A percentile compares a stretch with the other conserved stretches of the same genome.
phyloP scores from a whole-genome alignment of 2,797 vertebrate species.

The Myotis myotis region DNA sequence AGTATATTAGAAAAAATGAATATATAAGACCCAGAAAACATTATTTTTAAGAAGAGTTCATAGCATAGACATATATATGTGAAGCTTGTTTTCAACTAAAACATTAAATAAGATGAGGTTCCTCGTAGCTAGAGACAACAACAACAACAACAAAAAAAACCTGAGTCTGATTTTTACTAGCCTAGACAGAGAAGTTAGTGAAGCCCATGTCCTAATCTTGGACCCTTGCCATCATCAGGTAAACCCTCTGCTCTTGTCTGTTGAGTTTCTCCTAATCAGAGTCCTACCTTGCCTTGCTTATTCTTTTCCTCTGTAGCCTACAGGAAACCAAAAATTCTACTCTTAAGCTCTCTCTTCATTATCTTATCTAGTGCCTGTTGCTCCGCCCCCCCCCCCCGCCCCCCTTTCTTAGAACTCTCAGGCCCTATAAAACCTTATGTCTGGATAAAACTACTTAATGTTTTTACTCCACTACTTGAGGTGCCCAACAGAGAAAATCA shows the following conservation, averaged over 20 bases:
- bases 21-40: constrained; percentile 77
- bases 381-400: neutral
- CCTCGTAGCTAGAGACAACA: neutral
- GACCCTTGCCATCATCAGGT: neutral
- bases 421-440: neutral
- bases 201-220: neutral
- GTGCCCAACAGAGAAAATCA: neutral
- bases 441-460: neutral
- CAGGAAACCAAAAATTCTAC: neutral
- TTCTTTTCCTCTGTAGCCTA: neutral
- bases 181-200: neutral
- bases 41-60: constrained; percentile 80
- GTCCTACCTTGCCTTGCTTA: neutral
- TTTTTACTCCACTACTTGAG: neutral
- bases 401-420: constrained; percentile 3
- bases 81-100: constrained; percentile 60
- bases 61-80: constrained; percentile 60
- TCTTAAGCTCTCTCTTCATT: neutral
- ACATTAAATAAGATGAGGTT: neutral
- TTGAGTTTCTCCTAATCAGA: neutral
- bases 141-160: neutral
- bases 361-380: neutral
- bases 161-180: neutral
- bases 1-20: constrained; percentile 83
- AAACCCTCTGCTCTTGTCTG: neutral